These are phyloP conservation scores for Chaetophractus vellerosus DNA, from an alignment of 2,797 vertebrate genomes.

Conservation along the genomic window DNA sequence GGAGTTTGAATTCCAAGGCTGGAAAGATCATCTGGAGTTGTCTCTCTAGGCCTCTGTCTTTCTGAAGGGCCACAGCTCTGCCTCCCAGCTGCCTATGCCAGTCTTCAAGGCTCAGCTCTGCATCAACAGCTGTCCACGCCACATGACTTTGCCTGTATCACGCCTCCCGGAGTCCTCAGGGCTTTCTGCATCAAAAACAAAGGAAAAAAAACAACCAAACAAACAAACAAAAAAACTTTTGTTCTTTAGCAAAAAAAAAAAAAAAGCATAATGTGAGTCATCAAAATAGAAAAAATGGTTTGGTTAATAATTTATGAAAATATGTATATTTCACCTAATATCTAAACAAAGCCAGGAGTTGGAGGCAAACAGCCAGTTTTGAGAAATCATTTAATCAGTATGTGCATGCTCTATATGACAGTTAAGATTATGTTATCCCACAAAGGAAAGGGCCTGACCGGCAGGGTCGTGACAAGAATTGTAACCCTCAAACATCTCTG, in stretches of 20 bases:
- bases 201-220: not conserved
- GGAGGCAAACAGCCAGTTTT: not conserved
- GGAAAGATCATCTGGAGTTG: not conserved
- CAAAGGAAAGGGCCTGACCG: slow-evolving; percentile 27
- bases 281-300: slow-evolving; percentile 31
- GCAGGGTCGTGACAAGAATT: slow-evolving; percentile 38
- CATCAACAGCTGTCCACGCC: not conserved
- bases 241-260: slow-evolving; percentile 31
- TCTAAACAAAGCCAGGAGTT: slow-evolving; percentile 22
- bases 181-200: not conserved
- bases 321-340: not conserved
- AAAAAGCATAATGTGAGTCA: slow-evolving; percentile 28
- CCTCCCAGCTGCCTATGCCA: not conserved
- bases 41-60: not conserved
- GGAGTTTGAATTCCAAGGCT: not conserved
- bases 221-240: not conserved
- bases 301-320: slow-evolving; percentile 53
- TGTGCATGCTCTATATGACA: not conserved
- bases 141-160: not conserved
- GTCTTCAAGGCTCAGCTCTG: not conserved
- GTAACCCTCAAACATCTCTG: not conserved
- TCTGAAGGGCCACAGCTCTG: not conserved
- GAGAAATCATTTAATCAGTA: not conserved
- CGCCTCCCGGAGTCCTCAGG: not conserved
- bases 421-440: not conserved